Percentiles rank a stretch among this genome's conserved stretches.
Conservation (phyloP, 2,797 vertebrate species). For the Sylvilagus floridanus region DNA sequence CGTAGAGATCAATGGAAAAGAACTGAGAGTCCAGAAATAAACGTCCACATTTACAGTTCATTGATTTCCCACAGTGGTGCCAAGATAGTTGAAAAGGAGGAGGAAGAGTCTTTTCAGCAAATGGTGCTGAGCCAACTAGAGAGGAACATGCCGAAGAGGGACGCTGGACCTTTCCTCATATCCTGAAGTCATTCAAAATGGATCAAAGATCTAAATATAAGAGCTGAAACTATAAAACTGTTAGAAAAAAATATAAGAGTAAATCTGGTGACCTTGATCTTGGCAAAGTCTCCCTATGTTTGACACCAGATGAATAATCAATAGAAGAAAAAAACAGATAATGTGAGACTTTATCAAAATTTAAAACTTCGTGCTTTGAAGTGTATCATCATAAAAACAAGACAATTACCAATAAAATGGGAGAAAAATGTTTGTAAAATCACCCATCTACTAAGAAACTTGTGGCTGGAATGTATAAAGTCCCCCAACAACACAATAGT, state of each 20-base stretch:
- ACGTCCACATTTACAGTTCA: conserved; percentile 1
- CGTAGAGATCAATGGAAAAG: not conserved
- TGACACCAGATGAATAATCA: not conserved
- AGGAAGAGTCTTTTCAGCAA: conserved; percentile 36
- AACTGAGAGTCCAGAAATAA: conserved; percentile 43
- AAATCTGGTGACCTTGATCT: not conserved
- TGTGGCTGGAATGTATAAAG: not conserved
- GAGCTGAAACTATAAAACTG: conserved; percentile 1
- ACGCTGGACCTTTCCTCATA: not conserved
- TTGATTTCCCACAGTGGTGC: conserved; percentile 2
- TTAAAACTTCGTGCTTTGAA: not conserved
- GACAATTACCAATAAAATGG: not conserved
- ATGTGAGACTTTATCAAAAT: not conserved
- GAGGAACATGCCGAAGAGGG: not conserved
- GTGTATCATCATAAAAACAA: not conserved
- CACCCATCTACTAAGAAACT: not conserved
- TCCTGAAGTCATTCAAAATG: not conserved
- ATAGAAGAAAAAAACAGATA: not conserved
- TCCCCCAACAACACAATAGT: not conserved
- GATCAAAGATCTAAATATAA: not conserved
- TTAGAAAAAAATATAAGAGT: not conserved
- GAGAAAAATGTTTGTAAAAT: not conserved
- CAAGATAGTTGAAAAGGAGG: not conserved
- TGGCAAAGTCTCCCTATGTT: not conserved
- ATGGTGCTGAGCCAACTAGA: not conserved